Evolutionary conservation across 2,113 vertebrate species (phyloP), one percentile per base, ranked within the genome.

Genomic region (Syngnathoides biaculeatus): DNA sequence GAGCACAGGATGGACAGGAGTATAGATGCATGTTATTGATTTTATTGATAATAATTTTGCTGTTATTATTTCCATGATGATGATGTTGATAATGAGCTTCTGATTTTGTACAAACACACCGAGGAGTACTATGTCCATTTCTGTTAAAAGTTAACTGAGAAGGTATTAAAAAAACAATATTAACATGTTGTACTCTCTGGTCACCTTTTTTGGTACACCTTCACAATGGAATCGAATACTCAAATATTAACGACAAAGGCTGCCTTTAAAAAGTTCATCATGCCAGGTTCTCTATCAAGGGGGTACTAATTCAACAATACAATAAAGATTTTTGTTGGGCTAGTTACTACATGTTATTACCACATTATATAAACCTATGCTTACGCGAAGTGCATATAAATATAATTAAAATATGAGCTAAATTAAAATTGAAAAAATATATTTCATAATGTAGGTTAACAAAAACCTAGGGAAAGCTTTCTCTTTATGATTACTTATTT

Each of bases 1-100:
- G 55, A 74, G 67, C 10, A 69, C 71, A 56, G n/a, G 72, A 74
- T 69, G 65, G 78, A 67, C 70, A 40, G 19, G 59, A 74, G 71
- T 73, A 72, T 64, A n/a, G n/a, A n/a, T n/a, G n/a, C n/a, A n/a
- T n/a, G n/a, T n/a, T n/a, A n/a, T n/a, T 7, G 17, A 19, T 48
- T 48, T 48, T 47, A 15, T 14, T 12, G 43, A 11, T 11, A 59
- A 38, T 30, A 2, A 20, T 10, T 59, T 10, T 13, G 10, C 8
- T 30, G 53, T 12, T 24, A 24, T 52, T 22, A 12, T 53, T 20
- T 48, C 45, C 45, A n/a, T 48, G 6, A 48, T 48, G 17, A 19
- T 48, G 19, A 20, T 50, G 19, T 52, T 52, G 19, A 22, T 52
- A 11, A 52, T 22, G 48, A 52, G 14, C 20, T 17, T 47, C 6